Evolutionary conservation across 1,140 invertebrate genomes (phyloP).

Genomic region (Orius laevigatus): DNA sequence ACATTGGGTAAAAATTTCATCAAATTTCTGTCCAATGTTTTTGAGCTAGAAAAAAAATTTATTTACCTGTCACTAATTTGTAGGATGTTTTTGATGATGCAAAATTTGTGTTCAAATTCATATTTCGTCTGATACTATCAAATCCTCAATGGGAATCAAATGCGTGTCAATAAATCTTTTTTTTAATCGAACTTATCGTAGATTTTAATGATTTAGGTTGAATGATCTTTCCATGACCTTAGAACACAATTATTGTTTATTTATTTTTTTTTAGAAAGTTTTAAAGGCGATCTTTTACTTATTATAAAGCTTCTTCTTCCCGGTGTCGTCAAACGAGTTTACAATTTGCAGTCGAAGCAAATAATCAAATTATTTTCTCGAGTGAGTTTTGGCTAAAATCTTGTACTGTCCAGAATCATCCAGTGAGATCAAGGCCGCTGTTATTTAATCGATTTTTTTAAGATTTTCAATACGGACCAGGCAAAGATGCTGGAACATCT

Average conservation of each 20-base stretch:
- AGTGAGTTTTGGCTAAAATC: conserved; percentile 23
- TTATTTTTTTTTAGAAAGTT: conserved; percentile 35
- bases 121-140: no score
- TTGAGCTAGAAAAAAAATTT: no score
- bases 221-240: not conserved
- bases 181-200: not conserved
- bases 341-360: conserved; percentile 85
- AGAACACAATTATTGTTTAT: not conserved
- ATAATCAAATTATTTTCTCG: conserved; percentile 74
- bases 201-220: not conserved
- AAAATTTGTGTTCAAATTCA: no score
- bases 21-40: no score
- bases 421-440: not conserved
- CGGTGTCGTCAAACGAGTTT: conserved; percentile 62
- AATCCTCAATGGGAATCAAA: no score
- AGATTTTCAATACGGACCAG: conserved; percentile 54
- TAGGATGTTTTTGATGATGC: no score
- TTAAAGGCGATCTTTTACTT: conserved; percentile 59
- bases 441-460: conserved; percentile 9
- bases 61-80: no score
- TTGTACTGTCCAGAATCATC: not conserved
- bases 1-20: no score
- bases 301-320: conserved; percentile 77
- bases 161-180: no score
- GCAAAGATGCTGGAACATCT: conserved; percentile 72